Base-by-base conservation (phyloP, 2,113 vertebrate species). In the Bujurquina vittata region DNA sequence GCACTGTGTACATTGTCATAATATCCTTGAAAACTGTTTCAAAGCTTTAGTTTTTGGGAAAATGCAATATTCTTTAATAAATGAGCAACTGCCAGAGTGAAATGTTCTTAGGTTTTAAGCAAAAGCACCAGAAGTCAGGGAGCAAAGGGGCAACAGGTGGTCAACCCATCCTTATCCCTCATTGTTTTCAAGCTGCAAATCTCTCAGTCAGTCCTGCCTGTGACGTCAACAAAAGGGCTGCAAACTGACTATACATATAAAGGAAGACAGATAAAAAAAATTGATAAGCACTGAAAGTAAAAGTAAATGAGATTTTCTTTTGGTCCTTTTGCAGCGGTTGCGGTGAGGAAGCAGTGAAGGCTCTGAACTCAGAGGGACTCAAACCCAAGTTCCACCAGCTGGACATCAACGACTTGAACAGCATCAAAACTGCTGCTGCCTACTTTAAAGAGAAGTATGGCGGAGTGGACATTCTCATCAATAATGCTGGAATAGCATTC, bases 401-500 rank as follows among this genome's bases (percentile, higher is more conserved):
- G 95, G 97, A 99, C 88, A 95, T 99, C 43, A 87, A 90, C 3
- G 96, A 99, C 81, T 67, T 49, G 56, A 86, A 87, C 82, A 99
- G 98, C 92, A 96, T 99, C 90, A 89, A 63, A 35, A 17, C 77
- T 0, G 92, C 98, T 4, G 94, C 96, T 0, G 95, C 95, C 29
- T 98, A 95, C 94, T 96, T 99, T 2, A 95, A 94, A 75, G 91
- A 93, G 35, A 96, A 96, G 52, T 98, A 98, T 0, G 97, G 95
- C 4, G 98, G 98, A 0, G 84, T 99, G 83, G 95, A 99, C 0
- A 95, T 99, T 63, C 96, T 99, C 56, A 35, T 99, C 86, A 99
- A 98, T 84, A 99, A 99, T 1, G 97, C 97, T 0, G 97, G 94
- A 1, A 98, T 96, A 0, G 97, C 97, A 3, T 99, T 98, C 82